Evolutionary conservation across 2,888 invertebrate species (phyloP), one percentile per base, ranked within the genome.

Genomic region (Ganaspis brasiliensis): DNA sequence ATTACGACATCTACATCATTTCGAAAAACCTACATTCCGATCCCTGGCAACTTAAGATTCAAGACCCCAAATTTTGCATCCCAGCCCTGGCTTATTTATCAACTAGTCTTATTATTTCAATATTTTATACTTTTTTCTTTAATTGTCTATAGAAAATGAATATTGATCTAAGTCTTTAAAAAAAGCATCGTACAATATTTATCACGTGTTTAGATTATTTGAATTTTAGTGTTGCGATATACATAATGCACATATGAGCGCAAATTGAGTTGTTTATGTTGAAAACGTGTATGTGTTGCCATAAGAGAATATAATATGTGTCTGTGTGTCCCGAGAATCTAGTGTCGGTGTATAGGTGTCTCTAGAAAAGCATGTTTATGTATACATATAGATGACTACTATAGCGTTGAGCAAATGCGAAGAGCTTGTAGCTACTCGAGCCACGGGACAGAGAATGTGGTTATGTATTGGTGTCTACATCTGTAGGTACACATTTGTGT

Each of bases 401-500:
- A 61, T 59, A 40, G 21, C 21, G 14, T 19, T 45, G 63, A 40
- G 14, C 21, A 67, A 67, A 67, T 40, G 45, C 63, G 21, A 67
- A 45, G 21, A 45, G 63, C 63, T 40, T 45, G 63, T 24, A 67
- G 14, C 12, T 67, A 24, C 63, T 67, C 14, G 45, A 21, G 21
- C 40, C 63, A 67, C 45, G 45, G 21, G 40, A 45, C 63, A 67
- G 45, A 45, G 37, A 45, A 12, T 45, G 40, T 40, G 40, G 63
- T 45, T 67, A 67, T 19, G 21, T 12, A 21, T 56, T 56, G 5
- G n/a, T 57, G 56, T 16, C 0, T 57, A n/a, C n/a, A n/a, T 45
- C 21, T 26, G 40, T n/a, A 8, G 21, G 40, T 67, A 24, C 21
- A 40, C 14, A 67, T 67, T 67, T 67, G 63, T 45, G 45, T 45